Evolutionary conservation across 2,113 vertebrate genomes (phyloP), one percentile per base, ranked within the genome.

Genomic region (Argyrosomus japonicus): DNA sequence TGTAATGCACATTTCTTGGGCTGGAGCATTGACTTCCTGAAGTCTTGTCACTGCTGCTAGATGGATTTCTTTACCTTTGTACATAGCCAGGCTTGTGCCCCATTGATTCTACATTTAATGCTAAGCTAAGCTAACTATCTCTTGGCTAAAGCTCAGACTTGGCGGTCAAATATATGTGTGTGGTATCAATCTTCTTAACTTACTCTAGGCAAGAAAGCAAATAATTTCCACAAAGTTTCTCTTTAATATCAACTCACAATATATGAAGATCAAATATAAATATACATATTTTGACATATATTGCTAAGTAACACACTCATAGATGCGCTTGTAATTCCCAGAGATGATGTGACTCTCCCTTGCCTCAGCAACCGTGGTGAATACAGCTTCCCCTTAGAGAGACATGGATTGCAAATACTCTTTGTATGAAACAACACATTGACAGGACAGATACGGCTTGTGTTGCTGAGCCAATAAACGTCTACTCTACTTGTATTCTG

Each of bases 321-420:
- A 69, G 19, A 47, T 36, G 18, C 58, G 23, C 18, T 65, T 29
- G 45, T 27, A 56, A 5, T 40, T 68, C 57, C 54, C 82, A 77
- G 25, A 50, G 57, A 75, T 62, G 53, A 75, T 70, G 62, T 27
- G 73, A 80, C 54, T 62, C 29, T 67, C n/a, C 65, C n/a, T 58
- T 70, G 70, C 53, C 29, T 77, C 60, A 72, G 23, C 2, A 2
- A 74, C 51, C 36, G 25, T 13, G 2, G 43, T 36, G 47, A 67
- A 72, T 65, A 69, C 47, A 69, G n/a, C 13, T 0, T 65, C 61
- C 25, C 56, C 58, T 64, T 23, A 82, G 47, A 79, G 43, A 77
- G 45, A 69, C 21, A 48, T 74, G 27, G 85, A 71, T 15, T 71
- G 70, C 48, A 76, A 80, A 78, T 69, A 36, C 48, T 74, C 12